Base-by-base conservation (phyloP, 2,113 vertebrate species). In the Cranoglanis bouderius region DNA sequence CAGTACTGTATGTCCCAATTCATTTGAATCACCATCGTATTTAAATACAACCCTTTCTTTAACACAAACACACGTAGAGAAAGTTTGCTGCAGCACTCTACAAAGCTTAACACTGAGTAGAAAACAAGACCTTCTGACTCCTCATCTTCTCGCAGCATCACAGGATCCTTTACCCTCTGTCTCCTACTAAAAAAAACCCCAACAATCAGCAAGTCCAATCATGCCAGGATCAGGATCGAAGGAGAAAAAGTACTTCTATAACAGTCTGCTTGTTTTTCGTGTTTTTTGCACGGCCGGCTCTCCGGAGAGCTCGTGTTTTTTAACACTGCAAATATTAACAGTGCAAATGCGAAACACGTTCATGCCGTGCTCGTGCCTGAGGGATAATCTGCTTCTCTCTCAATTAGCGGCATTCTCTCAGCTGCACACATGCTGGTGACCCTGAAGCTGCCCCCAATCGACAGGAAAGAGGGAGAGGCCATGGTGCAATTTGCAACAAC, bases 341-440 rank as follows among this genome's bases (percentile, higher is more conserved):
- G 86, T 92, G 89, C 90, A 92, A 92, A 93, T 89, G 67, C 29
- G 19, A 74, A 83, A 91, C 85, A 90, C 74, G 89, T 89, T 51
- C 51, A 61, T 65, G 82, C 57, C 67, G 55, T 59, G 86, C 53
- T 91, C 83, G 85, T 26, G 88, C 93, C 89, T 51, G 29, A 88
- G 87, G 89, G 86, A 93, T 84, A 87, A 86, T 92, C 86, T 91
- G 72, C 74, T 87, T 91, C 91, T 89, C 90, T 90, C 90, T 94
- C 92, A 93, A 91, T 94, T 93, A 94, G 86, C 89, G 89, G 84
- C 19, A 46, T 88, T 90, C 91, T 91, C 77, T 89, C 89, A 89
- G 87, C 92, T 89, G 91, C 87, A 75, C 84, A 72, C 72, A 75
- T 21, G 67, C 86, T 16, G 53, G 13, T 46, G 89, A 94, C 91